Conservation (phyloP, 2,888 invertebrate species). For the Ganaspis brasiliensis region DNA sequence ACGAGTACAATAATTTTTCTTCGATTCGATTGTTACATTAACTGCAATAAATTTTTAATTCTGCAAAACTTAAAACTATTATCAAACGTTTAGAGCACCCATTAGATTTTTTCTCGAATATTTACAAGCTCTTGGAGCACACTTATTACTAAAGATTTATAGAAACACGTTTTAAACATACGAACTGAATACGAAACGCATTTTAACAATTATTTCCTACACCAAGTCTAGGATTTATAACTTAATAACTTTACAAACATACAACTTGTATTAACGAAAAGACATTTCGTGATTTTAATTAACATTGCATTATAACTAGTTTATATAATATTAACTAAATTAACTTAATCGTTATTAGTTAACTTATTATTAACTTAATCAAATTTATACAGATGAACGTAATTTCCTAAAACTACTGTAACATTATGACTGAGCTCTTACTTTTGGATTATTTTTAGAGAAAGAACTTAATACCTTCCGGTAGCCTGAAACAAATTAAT, state of each 20-base stretch:
- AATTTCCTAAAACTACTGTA: conserved; percentile 16
- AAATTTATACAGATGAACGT: conserved; percentile 8
- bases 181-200: background rate
- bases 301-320: no score
- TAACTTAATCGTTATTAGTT: no score
- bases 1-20: background rate
- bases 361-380: no score
- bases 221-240: conserved; percentile 9
- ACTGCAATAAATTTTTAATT: background rate
- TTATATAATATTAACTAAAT: no score
- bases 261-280: conserved; percentile 14
- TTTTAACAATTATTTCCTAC: conserved; percentile 19
- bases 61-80: conserved; percentile 21
- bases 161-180: background rate
- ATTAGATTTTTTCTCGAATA: conserved; percentile 14
- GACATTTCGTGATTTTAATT: conserved; percentile 9
- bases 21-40: background rate
- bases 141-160: background rate
- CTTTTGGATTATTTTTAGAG: conserved; percentile 30
- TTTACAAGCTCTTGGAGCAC: conserved; percentile 27
- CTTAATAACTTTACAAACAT: conserved; percentile 33
- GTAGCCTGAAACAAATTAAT: conserved; percentile 18
- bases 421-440: conserved; percentile 30
- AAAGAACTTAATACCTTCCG: conserved; percentile 28
- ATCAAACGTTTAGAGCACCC: conserved; percentile 21